Evolutionary conservation across 2,113 vertebrate species (phyloP), one percentile per base, ranked within the genome.

Genomic region (Crotalus tigris): DNA sequence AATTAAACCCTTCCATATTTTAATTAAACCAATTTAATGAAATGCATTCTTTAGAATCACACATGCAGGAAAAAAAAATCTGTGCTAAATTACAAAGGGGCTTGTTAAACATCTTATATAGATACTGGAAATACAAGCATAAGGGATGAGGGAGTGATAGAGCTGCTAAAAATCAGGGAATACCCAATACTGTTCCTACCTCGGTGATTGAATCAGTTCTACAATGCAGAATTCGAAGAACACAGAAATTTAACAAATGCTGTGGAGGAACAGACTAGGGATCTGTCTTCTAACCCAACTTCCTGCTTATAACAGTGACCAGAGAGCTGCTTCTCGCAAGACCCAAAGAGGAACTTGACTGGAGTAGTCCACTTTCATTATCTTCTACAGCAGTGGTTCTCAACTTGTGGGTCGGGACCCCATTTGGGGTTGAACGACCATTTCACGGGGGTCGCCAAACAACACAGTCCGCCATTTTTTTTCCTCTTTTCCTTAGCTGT

Each of bases 21-120:
- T 92, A 94, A 95, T 95, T 94, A 93, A 96, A 88, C 69, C 93
- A 94, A 96, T 94, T 92, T 81, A 88, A 89, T 87, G 89, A 90
- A 93, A 93, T 90, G 85, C 75, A 90, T 57, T 93, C 90, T 93
- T 53, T 64, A 93, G 57, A 91, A 90, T 53, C 85, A 90, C 23
- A 51, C 44, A 33, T 17, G 85, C 87, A 89, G 29, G 9, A 87
- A 81, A 54, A 89, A 87, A 87, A 59, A 91, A 64, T 33, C 59
- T 64, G n/a, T 53, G 55, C 89, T 88, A 85, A 94, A 49, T 90
- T 88, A 91, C 26, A 93, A 93, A 81, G 81, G 75, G 49, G 49
- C 46, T 90, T 93, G 57, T 90, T 87, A 86, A 93, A 39, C 51
- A 91, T 39, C 26, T 91, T 55, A 49, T n/a, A 19, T 75, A 87